Base-by-base conservation (phyloP, 2,888 invertebrate species). In the Drosophila pegasa region DNA sequence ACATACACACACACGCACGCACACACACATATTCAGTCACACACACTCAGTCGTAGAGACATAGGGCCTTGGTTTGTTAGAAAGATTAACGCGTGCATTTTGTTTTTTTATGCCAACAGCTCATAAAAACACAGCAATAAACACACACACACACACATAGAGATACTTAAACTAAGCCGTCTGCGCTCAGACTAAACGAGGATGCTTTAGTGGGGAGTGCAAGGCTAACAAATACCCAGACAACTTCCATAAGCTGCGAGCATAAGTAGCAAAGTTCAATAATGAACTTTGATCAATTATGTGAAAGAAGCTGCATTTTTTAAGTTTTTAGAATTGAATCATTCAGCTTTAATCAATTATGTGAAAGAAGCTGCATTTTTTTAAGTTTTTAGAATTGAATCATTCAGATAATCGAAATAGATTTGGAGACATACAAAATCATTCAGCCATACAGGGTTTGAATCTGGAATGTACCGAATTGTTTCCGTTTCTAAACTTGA, bases 21-120 rank as follows among this genome's bases (percentile, higher is more conserved):
- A 16, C 16, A 0, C 10, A 27, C 66, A 14, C 31, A 48, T 2
- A 18, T 8, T n/a, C 37, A 18, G 9, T n/a, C 16, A 9, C 6
- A 48, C 69, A 58, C 29, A 37, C 41, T 18, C 47, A 51, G 31
- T 58, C 37, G 61, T 57, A 45, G 16, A 38, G 33, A 55, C 29
- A 56, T 41, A 10, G 35, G 59, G 61, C 65, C 65, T 73, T 74
- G 74, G 88, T 88, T 88, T 88, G 83, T 77, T 88, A 72, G 79
- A 87, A 81, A 89, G 86, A 87, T 84, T 84, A 84, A 89, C 89
- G 89, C 87, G 68, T 72, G 68, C 73, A 77, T 77, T 83, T 82
- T 75, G 86, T 78, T 87, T 81, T 25, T 87, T 81, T 77, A 68
- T 82, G 69, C 66, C 68, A 68, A 57, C 66, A 75, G 62, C 75